Evolutionary conservation across 1,140 invertebrate genomes (phyloP).

Genomic region (Yoshiicerus persimilis): DNA sequence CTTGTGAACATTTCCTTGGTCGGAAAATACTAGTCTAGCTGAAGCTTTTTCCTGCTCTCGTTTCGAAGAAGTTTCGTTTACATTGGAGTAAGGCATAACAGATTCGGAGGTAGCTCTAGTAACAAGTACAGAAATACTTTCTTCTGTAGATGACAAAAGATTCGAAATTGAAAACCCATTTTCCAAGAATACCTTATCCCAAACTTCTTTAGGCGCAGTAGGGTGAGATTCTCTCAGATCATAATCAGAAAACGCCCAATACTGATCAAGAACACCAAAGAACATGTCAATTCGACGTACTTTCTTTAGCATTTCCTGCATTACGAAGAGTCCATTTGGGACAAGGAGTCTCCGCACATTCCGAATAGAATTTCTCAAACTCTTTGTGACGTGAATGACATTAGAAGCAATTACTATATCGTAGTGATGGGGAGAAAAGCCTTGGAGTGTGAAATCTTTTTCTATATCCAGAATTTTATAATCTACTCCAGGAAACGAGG

Average conservation of each 20-base stretch:
- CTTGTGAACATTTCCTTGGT: background rate
- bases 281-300: background rate
- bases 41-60: background rate
- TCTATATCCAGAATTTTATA: background rate
- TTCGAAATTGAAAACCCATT: background rate
- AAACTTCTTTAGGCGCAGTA: background rate
- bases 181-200: background rate
- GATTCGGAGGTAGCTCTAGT: background rate
- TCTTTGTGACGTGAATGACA: background rate
- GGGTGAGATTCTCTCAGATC: background rate
- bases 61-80: background rate
- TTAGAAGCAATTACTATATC: background rate
- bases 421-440: conserved; percentile 8
- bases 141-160: background rate
- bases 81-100: background rate
- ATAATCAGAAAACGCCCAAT: background rate
- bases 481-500: background rate
- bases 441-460: background rate
- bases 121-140: background rate
- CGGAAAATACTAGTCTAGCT: background rate
- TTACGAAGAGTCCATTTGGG: background rate
- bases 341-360: background rate
- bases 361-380: background rate
- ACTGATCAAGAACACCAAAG: background rate
- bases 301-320: background rate